Base-by-base conservation (phyloP, 1,140 invertebrate genomes). In the Drosophila mauritiana region DNA sequence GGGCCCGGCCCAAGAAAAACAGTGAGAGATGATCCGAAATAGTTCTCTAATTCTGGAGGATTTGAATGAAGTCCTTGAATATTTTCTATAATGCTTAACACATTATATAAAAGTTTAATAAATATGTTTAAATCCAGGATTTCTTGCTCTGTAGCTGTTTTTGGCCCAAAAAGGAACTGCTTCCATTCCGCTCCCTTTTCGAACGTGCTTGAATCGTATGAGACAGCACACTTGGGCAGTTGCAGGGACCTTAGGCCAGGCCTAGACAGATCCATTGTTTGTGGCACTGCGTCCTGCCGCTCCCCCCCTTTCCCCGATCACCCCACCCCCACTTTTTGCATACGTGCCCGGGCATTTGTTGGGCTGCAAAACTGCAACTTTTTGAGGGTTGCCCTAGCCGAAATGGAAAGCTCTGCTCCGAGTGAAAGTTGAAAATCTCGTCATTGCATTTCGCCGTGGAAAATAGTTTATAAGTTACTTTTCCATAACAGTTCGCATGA, bases 261-360 rank as follows among this genome's bases (percentile, higher is more conserved):
- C 54, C 61, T 52, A 69, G 80, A 77, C 73, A 51, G 40, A 58
- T 70, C 55, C 65, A 72, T 78, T 78, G 67, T 78, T 64, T 68
- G 80, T 55, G 59, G 58, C 62, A 57, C 42, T 64, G 69, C 48
- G 22, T 77, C 56, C 56, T 39, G 13, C 25, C 53, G 7, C 12
- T 34, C 36, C 8, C 8, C 31, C 40, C 25, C 20, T 22, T 22
- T 22, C 2, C 45, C 39, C n/a, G 6, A 15, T 1, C 4, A 13
- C 39, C 39, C n/a, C 6, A 5, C 40, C 7, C 1, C 3, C 48
- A 12, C 72, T 39, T 48, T 73, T 67, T 78, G 56, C 85, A 89
- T 82, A 88, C 84, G 84, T 89, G 84, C 72, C 69, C 65, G 73
- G 77, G 85, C 84, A 89, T 89, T 89, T 78, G 68, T 78, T 78